Conservation (phyloP, 1,140 invertebrate genomes). For the Anastrepha obliqua region DNA sequence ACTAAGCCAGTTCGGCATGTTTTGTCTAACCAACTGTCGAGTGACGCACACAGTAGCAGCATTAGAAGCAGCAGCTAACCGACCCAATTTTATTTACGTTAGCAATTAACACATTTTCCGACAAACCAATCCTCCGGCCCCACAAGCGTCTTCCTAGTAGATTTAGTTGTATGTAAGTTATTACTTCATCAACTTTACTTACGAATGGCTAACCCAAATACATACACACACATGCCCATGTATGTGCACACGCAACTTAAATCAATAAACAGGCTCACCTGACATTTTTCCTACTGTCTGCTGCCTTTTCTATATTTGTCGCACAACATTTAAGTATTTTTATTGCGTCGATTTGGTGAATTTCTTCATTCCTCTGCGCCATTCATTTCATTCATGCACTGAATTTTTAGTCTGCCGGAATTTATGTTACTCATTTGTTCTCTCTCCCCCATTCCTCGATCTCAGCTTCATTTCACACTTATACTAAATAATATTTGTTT, state of each 20-base stretch:
- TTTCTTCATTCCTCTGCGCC: background rate
- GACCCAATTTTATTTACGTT: constrained; percentile 21
- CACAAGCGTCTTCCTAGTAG: background rate
- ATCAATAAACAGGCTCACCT: too few species aligned
- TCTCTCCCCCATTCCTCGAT: background rate
- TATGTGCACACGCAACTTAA: too few species aligned
- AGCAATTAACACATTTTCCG: constrained; percentile 13
- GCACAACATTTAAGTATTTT: background rate
- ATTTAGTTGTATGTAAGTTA: background rate
- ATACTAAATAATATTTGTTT: constrained; percentile 31
- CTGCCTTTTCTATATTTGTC: background rate
- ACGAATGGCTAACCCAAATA: background rate
- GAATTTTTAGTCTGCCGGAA: background rate
- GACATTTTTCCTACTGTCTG: background rate
- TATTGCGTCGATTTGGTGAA: background rate
- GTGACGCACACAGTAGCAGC: background rate
- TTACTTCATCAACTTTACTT: background rate
- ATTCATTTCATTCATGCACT: background rate
- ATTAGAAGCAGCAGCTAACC: too few species aligned
- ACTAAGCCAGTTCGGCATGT: background rate
- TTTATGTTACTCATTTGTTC: background rate
- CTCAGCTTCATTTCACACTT: constrained; percentile 42
- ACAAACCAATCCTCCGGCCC: background rate
- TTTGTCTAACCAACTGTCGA: background rate
- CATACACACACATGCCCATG: background rate